A percentile compares a stretch with the other conserved stretches of the same genome.
These are phyloP conservation scores for Hipposideros armiger DNA, from an alignment of 2,113 vertebrate genomes.

Conservation along the genomic window DNA sequence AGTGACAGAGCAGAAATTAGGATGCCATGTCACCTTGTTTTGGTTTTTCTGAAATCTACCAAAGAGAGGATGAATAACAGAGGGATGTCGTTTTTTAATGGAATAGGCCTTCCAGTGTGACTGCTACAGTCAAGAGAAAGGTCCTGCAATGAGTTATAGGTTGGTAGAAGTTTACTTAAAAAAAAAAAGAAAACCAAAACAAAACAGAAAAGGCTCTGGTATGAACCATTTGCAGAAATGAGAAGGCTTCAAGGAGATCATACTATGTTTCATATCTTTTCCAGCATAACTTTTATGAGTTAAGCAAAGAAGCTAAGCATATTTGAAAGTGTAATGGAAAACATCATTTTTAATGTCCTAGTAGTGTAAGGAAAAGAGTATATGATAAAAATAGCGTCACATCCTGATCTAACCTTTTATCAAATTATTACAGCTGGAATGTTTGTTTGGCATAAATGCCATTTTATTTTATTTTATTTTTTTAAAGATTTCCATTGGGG, in stretches of 20 bases:
- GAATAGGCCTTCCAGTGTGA: not conserved
- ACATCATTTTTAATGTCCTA: not conserved
- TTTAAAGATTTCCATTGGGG: no score
- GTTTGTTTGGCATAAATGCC: not conserved
- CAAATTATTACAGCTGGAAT: not conserved
- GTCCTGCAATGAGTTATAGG: not conserved
- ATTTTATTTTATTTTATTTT: not conserved
- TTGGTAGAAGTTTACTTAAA: not conserved
- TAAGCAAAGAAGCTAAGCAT: slow-evolving; percentile 13
- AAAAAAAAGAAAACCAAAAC: no score
- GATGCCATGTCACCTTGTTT: not conserved
- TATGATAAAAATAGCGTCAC: not conserved
- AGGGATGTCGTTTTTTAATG: not conserved
- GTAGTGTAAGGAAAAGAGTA: slow-evolving; percentile 13
- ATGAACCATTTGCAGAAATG: not conserved
- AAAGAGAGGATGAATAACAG: not conserved
- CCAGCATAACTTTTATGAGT: not conserved
- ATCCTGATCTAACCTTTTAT: not conserved
- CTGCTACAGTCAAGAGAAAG: not conserved
- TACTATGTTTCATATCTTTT: not conserved
- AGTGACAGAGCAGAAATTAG: not conserved
- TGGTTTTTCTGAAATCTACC: not conserved
- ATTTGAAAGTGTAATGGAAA: slow-evolving; percentile 55
- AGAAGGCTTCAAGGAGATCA: not conserved
- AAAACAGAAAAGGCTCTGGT: not conserved